Conservation (phyloP, 2,888 invertebrate species). For the Lycia hirtaria region DNA sequence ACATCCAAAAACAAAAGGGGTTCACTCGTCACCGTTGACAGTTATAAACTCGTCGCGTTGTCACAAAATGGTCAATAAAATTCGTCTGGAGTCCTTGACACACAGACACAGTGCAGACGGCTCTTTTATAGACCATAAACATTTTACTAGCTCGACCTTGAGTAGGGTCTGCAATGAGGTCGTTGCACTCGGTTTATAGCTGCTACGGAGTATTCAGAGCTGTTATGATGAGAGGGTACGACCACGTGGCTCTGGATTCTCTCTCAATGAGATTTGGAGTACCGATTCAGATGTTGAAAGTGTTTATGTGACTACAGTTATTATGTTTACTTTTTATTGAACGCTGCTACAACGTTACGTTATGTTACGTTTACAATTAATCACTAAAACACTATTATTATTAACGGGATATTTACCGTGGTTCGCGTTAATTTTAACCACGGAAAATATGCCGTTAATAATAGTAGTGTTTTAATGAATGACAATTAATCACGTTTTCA, state of each 20-base stretch:
- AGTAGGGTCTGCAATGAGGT: constrained; percentile 82
- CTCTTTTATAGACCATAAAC: constrained; percentile 84
- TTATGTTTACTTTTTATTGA: no score
- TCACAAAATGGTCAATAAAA: constrained; percentile 75
- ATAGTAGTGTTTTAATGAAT: no score
- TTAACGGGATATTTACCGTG: no score
- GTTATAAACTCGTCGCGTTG: constrained; percentile 65
- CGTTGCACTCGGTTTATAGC: constrained; percentile 78
- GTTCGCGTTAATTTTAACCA: no score
- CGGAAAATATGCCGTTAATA: no score
- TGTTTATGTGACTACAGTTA: no score
- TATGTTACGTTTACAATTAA: no score
- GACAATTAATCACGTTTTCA: no score
- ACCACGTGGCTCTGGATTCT: constrained; percentile 25
- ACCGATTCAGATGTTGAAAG: background rate
- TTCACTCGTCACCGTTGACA: constrained; percentile 50
- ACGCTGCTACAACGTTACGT: no score
- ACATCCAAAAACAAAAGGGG: constrained; percentile 52
- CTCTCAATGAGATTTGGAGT: background rate
- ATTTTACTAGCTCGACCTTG: constrained; percentile 85
- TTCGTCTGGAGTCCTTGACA: constrained; percentile 82
- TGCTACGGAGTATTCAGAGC: constrained; percentile 51
- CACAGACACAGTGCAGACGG: constrained; percentile 80
- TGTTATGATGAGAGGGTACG: constrained; percentile 53
- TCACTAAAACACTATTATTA: no score